Evolutionary conservation across 2,888 invertebrate species (phyloP).

Genomic region (Xestia xanthographa): DNA sequence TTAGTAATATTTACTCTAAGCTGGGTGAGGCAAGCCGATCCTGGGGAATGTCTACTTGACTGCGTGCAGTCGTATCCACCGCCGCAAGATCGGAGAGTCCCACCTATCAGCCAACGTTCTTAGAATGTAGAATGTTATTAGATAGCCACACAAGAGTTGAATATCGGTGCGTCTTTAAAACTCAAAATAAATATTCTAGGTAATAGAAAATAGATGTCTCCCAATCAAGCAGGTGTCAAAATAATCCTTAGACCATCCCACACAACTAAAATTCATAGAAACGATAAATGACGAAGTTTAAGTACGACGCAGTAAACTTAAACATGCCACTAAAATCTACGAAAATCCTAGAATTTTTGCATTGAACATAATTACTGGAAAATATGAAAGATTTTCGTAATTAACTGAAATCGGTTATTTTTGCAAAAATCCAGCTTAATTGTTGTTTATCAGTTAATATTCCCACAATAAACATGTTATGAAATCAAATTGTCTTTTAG

Average conservation of each 20-base stretch:
- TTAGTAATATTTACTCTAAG: too few species aligned
- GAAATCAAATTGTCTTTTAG: neutral
- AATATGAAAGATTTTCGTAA: neutral
- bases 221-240: neutral
- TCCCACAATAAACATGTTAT: neutral
- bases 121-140: too few species aligned
- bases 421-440: neutral
- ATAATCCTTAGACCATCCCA: neutral
- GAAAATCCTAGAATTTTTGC: too few species aligned
- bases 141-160: too few species aligned
- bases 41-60: too few species aligned
- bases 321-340: too few species aligned
- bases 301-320: too few species aligned
- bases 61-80: too few species aligned
- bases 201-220: neutral
- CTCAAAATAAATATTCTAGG: neutral
- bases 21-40: too few species aligned
- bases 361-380: too few species aligned
- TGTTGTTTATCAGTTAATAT: neutral
- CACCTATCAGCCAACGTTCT: too few species aligned
- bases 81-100: too few species aligned
- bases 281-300: neutral
- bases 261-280: neutral
- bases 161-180: neutral
- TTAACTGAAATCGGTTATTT: neutral